phyloP scores from a whole-genome alignment of 2,113 vertebrate species.

The Chroicocephalus ridibundus region DNA sequence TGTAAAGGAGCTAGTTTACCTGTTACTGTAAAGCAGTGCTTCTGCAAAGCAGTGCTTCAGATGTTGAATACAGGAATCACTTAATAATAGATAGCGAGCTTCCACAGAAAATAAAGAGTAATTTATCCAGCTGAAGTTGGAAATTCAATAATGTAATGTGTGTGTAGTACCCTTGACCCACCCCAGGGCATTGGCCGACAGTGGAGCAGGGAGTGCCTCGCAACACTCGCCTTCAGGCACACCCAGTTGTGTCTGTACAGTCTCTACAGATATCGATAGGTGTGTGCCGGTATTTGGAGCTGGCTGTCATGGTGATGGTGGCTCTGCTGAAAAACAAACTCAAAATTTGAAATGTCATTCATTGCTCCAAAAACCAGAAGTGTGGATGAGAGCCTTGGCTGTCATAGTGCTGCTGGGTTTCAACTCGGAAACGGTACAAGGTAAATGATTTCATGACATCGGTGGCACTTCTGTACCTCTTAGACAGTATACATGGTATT shows the following conservation, averaged over 20 bases:
- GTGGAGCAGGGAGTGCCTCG: not conserved
- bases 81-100: not conserved
- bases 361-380: not conserved
- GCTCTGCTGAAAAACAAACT: not conserved
- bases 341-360: not conserved
- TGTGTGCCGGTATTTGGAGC: not conserved
- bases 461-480: not conserved
- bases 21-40: not conserved
- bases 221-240: fast-evolving
- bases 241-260: not conserved
- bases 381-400: not conserved
- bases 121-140: not conserved
- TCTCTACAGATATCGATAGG: not conserved
- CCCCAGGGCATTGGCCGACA: not conserved
- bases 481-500: not conserved
- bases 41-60: not conserved
- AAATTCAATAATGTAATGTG: not conserved
- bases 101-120: not conserved
- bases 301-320: not conserved
- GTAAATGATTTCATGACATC: not conserved
- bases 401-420: not conserved
- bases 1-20: not conserved
- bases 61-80: not conserved
- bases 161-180: not conserved
- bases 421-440: not conserved